Evolutionary conservation across 2,113 vertebrate genomes (phyloP).

Genomic region (Ginglymostoma cirratum): DNA sequence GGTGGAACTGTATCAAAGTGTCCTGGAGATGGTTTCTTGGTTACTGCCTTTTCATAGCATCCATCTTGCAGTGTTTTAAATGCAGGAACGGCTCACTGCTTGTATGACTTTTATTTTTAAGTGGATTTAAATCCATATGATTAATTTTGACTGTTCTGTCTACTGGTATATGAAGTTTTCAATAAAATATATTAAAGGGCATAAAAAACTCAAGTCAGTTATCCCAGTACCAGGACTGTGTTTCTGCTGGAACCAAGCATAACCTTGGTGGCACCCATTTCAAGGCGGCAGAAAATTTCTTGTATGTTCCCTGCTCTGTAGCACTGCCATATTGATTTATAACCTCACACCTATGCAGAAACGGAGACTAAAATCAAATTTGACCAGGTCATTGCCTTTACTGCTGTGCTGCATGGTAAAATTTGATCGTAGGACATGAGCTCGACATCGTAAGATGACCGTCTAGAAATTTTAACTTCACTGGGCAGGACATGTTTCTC

Average conservation of each 20-base stretch:
- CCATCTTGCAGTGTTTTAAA: constrained; percentile 22
- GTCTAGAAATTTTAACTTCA: background rate
- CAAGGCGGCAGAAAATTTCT: background rate
- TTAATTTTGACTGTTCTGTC: background rate
- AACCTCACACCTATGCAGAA: background rate
- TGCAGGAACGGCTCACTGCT: background rate
- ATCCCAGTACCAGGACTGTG: background rate
- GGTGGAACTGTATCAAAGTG: background rate
- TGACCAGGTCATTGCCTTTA: background rate
- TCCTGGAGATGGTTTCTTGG: background rate
- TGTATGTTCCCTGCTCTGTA: background rate
- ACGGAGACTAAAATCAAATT: no score
- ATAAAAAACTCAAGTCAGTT: background rate
- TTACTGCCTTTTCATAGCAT: background rate
- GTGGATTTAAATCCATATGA: constrained; percentile 1
- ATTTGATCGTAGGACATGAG: background rate
- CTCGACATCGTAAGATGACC: background rate
- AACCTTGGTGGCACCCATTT: background rate
- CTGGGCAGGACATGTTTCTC: no score
- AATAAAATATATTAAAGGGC: constrained; percentile 2
- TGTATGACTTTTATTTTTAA: constrained; percentile 34
- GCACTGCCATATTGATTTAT: background rate
- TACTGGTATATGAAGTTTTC: constrained; percentile 15
- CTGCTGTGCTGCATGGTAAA: background rate
- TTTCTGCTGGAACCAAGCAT: background rate